Percentiles rank a stretch among this genome's conserved stretches.
These are phyloP conservation scores for Physella acuta DNA, from an alignment of 1,140 invertebrate species.

Conservation along the genomic window DNA sequence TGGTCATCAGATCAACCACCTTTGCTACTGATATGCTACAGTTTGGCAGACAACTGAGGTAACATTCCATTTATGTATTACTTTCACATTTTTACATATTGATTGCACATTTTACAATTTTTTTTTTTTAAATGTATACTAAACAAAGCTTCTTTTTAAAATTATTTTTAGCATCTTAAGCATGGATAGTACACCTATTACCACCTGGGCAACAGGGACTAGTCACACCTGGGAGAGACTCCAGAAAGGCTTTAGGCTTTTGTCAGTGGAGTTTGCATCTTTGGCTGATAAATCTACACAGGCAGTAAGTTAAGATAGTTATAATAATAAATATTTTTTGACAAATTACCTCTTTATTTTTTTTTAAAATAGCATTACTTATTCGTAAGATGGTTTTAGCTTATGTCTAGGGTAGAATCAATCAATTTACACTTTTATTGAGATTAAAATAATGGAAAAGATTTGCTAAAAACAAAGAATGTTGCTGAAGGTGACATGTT, in stretches of 20 bases:
- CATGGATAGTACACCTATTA: constrained; percentile 55
- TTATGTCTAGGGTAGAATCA: no score
- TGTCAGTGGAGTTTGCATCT: constrained; percentile 64
- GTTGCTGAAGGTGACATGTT: no score
- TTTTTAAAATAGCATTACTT: no score
- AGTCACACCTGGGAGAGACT: constrained; percentile 67
- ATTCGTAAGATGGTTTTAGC: no score
- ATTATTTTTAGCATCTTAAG: constrained; percentile 45
- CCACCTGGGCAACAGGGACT: constrained; percentile 67
- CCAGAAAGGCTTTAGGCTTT: constrained; percentile 67
- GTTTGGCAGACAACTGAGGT: constrained; percentile 56
- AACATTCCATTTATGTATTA: no score
- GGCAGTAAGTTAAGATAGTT: constrained; percentile 48
- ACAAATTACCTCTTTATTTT: no score
- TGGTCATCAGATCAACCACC: constrained; percentile 64
- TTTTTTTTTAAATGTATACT: background rate
- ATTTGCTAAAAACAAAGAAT: no score
- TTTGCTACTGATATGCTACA: constrained; percentile 66
- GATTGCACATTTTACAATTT: background rate
- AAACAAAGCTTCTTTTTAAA: background rate
- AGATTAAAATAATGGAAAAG: no score
- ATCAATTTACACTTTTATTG: no score
- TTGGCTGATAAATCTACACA: constrained; percentile 52
- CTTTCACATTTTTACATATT: background rate
- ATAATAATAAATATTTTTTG: no score